Conservation (phyloP, 2,113 vertebrate species). For the Lasiurus borealis region DNA sequence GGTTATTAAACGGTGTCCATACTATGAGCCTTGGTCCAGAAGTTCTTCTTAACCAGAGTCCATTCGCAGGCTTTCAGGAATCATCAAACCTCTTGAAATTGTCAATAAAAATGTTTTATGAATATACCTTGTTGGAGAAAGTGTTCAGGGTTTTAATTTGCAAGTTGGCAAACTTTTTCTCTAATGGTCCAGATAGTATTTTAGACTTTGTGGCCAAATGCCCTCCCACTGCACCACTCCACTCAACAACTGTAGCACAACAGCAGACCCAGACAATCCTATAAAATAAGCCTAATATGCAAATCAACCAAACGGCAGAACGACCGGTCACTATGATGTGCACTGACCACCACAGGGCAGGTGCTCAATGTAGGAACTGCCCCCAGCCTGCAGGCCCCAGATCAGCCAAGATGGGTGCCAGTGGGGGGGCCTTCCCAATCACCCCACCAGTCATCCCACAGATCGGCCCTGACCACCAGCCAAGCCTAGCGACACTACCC, state of each 20-base stretch:
- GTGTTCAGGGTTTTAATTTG: not conserved
- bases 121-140: not conserved
- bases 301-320: too few relatives aligned
- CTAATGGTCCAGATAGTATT: not conserved
- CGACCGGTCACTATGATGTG: too few relatives aligned
- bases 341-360: too few relatives aligned
- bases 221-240: not conserved
- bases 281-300: too few relatives aligned
- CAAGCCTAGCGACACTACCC: too few relatives aligned
- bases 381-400: too few relatives aligned
- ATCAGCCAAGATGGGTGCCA: too few relatives aligned
- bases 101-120: constrained; percentile 17
- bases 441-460: too few relatives aligned
- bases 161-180: not conserved
- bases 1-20: too few relatives aligned
- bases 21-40: not conserved
- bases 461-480: too few relatives aligned
- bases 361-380: too few relatives aligned
- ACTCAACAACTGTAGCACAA: not conserved
- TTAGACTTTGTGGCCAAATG: not conserved
- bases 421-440: too few relatives aligned
- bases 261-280: not conserved
- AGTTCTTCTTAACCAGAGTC: constrained; percentile 3
- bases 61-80: constrained; percentile 27
- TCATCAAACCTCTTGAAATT: not conserved